Conservation (phyloP, 2,113 vertebrate species). For the Hoplias malabaricus region DNA sequence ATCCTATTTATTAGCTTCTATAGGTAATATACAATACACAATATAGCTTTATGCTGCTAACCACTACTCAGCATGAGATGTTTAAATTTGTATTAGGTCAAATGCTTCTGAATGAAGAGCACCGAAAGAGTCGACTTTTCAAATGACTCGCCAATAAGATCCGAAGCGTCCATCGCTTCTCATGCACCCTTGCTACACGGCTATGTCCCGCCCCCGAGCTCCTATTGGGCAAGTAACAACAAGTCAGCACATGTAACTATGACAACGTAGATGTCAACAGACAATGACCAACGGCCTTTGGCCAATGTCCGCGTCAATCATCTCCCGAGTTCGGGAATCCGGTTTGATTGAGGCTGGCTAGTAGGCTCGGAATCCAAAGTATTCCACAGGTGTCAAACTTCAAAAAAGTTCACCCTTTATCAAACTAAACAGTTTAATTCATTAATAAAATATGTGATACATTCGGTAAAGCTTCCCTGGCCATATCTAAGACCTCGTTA, state of each 20-base stretch:
- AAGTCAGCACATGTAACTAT: slow-evolving; percentile 55
- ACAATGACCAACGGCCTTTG: slow-evolving; percentile 55
- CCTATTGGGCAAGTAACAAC: slow-evolving; percentile 63
- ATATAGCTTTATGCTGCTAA: no score
- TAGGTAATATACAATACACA: no score
- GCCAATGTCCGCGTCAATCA: slow-evolving; percentile 63
- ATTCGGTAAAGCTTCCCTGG: background rate
- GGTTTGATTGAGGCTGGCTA: slow-evolving; percentile 63
- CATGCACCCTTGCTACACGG: slow-evolving; percentile 68
- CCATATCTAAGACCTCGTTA: background rate
- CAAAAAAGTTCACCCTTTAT: background rate
- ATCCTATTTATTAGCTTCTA: no score
- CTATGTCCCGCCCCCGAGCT: slow-evolving; percentile 58
- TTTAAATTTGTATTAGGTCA: no score
- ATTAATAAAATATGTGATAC: background rate
- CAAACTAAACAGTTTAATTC: background rate
- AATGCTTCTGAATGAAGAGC: no score
- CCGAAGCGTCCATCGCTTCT: no score
- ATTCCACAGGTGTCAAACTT: slow-evolving; percentile 63
- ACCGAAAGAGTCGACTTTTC: no score
- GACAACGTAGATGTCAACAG: slow-evolving; percentile 62
- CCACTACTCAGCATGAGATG: no score
- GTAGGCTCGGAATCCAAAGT: slow-evolving; percentile 25
- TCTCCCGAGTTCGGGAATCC: slow-evolving; percentile 37
- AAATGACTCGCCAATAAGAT: no score